A percentile compares a stretch with the other conserved stretches of the same genome.
These are phyloP conservation scores for Lamellibrachia columna DNA, from an alignment of 2,888 invertebrate species.

Conservation along the genomic window DNA sequence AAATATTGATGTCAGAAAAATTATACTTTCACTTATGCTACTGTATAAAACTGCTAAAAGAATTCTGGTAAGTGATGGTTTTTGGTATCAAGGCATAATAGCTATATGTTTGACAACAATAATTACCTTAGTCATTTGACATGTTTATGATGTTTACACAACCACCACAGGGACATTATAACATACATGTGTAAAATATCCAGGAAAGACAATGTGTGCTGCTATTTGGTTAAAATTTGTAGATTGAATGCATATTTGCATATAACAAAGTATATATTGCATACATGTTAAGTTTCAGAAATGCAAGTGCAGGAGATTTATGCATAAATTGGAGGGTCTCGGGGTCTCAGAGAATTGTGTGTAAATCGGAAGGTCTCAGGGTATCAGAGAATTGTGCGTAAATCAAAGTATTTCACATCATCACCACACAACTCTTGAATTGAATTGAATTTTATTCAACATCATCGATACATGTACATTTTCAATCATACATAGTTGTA, in stretches of 20 bases:
- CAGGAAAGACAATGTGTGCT: background rate
- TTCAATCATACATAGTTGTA: too few species aligned
- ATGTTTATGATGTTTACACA: background rate
- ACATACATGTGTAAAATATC: background rate
- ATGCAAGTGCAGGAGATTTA: too few species aligned
- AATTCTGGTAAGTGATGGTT: background rate
- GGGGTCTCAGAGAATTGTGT: too few species aligned
- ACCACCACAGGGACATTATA: background rate
- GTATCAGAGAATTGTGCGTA: too few species aligned
- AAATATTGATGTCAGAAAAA: background rate
- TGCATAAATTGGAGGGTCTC: too few species aligned
- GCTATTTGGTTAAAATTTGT: background rate
- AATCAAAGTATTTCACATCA: too few species aligned
- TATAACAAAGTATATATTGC: background rate
- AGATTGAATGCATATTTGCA: background rate
- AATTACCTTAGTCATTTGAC: background rate
- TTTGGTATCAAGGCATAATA: background rate
- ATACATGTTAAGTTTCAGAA: too few species aligned
- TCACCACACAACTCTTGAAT: too few species aligned
- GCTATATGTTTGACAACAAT: background rate
- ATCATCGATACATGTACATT: too few species aligned
- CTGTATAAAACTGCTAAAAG: background rate
- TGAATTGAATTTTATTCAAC: too few species aligned
- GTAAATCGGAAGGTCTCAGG: too few species aligned
- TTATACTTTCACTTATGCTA: background rate